Evolutionary conservation across 2,888 invertebrate genomes (phyloP).

Genomic region (Lepeophtheirus nordmannii): DNA sequence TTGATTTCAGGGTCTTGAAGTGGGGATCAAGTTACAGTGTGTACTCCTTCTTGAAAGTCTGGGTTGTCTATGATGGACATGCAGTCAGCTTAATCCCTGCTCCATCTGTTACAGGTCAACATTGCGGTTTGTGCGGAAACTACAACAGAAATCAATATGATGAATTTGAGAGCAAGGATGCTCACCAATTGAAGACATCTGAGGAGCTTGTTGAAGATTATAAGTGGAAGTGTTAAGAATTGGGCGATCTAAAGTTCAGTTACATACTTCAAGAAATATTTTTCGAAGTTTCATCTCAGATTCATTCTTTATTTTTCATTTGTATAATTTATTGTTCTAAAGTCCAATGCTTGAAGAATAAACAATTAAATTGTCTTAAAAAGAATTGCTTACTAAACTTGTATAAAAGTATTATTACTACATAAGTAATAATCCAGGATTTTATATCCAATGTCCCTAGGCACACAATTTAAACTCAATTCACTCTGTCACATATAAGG

Average conservation of each 20-base stretch:
- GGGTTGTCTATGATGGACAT: conserved; percentile 5
- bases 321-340: no score
- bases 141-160: conserved; percentile 21
- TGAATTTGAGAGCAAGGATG: conserved; percentile 16
- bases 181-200: neutral
- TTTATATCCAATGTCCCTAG: no score
- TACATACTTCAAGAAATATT: no score
- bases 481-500: no score
- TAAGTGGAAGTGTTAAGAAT: conserved; percentile 21
- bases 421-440: no score
- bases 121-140: conserved; percentile 23
- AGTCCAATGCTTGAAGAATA: neutral
- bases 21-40: conserved; percentile 16
- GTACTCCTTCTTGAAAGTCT: conserved; percentile 20
- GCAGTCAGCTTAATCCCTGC: conserved; percentile 18
- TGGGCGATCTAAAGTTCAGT: neutral
- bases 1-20: conserved; percentile 15
- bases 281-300: no score
- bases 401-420: no score
- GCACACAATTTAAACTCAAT: no score
- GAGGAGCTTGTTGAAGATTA: conserved; percentile 15
- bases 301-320: no score
- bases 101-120: conserved; percentile 17
- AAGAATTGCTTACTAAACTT: neutral
- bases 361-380: neutral